Base-by-base conservation (phyloP, 2,113 vertebrate species). In the Brachyhypopomus gauderio region DNA sequence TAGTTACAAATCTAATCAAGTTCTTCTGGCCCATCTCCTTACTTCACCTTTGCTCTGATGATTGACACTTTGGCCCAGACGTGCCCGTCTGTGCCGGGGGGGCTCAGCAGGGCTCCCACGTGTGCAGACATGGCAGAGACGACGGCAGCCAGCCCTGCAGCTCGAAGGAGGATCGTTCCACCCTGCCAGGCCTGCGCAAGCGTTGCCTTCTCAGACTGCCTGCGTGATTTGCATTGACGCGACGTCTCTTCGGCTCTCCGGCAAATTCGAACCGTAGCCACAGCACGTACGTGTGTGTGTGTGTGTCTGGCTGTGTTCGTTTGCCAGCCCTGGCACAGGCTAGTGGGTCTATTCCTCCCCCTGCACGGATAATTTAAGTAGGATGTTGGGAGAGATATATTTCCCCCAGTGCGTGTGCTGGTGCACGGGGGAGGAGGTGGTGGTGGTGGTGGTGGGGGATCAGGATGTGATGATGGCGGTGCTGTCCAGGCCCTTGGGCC, bases 191-290 rank as follows among this genome's bases (percentile, higher is more conserved):
- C 64, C 75, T 85, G 89, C 90, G 87, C 85, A 85, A 87, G 88
- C 84, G 83, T 78, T 86, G 22, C 72, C n/a, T 36, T 60, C 66
- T 90, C 69, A 48, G 23, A 55, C 85, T 90, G 89, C 89, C 89
- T 85, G 83, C 19, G 56, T 87, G 86, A 81, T 82, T 82, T 89
- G 91, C 91, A 92, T 91, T 89, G 90, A 75, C 85, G 63, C 74
- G 89, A 91, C 86, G 84, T 87, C 91, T 92, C 89, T 87, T 84
- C 85, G 87, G 86, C 87, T 90, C 85, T 55, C n/a, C n/a, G n/a
- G 86, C 85, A 89, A 14, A 89, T 89, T 91, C 88, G 30, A 30
- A 30, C 30, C 30, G 30, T 30, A 30, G 30, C 30, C 30, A 3
- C 30, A 30, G 30, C 30, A 30, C 30, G 30, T 30, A 3, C 3